phyloP scores from a whole-genome alignment of 2,888 invertebrate genomes.

The Arge pagana region DNA sequence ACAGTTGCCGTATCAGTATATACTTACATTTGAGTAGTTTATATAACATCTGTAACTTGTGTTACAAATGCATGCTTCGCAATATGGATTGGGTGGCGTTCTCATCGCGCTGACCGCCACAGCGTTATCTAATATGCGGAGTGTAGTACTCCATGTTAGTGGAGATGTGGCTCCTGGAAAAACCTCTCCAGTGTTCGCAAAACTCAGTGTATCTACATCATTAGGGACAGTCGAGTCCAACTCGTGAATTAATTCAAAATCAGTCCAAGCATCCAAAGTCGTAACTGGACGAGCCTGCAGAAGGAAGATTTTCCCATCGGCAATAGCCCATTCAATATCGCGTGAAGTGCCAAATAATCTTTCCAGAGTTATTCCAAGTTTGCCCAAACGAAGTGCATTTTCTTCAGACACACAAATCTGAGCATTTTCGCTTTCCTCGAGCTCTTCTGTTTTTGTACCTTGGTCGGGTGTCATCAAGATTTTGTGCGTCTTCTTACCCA shows the following conservation, averaged over 20 bases:
- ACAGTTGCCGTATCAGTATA: background rate
- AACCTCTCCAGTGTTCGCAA: constrained; percentile 78
- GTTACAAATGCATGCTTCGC: constrained; percentile 16
- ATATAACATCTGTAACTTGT: constrained; percentile 29
- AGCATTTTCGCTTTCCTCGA: constrained; percentile 56
- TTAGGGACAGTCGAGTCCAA: constrained; percentile 71
- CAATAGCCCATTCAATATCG: constrained; percentile 83
- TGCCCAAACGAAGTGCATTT: constrained; percentile 63
- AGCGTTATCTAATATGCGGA: constrained; percentile 42
- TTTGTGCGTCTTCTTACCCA: constrained; percentile 64
- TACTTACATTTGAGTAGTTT: constrained; percentile 39
- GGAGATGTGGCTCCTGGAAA: constrained; percentile 67
- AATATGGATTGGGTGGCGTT: constrained; percentile 13
- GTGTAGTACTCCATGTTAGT: constrained; percentile 58
- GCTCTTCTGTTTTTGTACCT: constrained; percentile 57
- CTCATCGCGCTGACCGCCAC: background rate
- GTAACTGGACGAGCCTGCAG: constrained; percentile 83
- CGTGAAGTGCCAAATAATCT: constrained; percentile 70
- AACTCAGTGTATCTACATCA: constrained; percentile 69
- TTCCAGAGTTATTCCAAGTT: constrained; percentile 67
- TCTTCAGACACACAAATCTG: constrained; percentile 64
- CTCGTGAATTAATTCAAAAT: constrained; percentile 80
- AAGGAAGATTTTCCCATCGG: constrained; percentile 65
- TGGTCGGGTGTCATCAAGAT: constrained; percentile 58
- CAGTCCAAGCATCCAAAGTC: constrained; percentile 72